phyloP scores from a whole-genome alignment of 2,113 vertebrate genomes.

The Ailurus styani region DNA sequence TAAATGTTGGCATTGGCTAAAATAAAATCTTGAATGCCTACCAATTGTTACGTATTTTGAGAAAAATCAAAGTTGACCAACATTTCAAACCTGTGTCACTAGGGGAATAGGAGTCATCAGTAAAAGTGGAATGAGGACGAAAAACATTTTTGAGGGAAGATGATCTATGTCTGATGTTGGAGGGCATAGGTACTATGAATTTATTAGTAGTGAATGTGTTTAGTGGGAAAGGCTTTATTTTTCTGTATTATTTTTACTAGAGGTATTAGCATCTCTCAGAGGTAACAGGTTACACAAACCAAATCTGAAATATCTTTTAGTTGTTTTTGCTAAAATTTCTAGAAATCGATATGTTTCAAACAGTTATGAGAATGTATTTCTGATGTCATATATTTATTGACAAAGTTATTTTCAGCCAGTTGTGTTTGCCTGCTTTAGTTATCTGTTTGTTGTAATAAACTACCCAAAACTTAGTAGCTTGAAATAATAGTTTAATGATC shows the following conservation, averaged over 20 bases:
- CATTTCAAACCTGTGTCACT: not conserved
- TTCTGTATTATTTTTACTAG: not conserved
- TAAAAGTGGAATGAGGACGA: not conserved
- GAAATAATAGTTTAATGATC: not conserved
- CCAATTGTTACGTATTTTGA: not conserved
- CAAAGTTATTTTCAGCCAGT: not conserved
- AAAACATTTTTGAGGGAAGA: not conserved
- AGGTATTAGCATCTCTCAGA: not conserved
- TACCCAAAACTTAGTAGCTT: not conserved
- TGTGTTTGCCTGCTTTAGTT: not conserved
- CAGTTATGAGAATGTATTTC: not conserved
- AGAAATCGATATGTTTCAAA: not conserved
- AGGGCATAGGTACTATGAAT: not conserved
- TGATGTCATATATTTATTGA: not conserved
- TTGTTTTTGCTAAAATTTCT: not conserved
- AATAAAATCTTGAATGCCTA: not conserved
- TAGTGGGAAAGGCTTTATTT: not conserved
- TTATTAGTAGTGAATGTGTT: not conserved
- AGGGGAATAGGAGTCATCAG: not conserved
- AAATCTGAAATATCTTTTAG: not conserved
- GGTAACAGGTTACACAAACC: not conserved
- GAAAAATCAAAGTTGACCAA: not conserved
- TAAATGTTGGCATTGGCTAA: not conserved
- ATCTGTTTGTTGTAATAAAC: not conserved
- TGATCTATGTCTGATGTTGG: not conserved